phyloP scores from a whole-genome alignment of 1,140 invertebrate genomes.

The Cepaea nemoralis region DNA sequence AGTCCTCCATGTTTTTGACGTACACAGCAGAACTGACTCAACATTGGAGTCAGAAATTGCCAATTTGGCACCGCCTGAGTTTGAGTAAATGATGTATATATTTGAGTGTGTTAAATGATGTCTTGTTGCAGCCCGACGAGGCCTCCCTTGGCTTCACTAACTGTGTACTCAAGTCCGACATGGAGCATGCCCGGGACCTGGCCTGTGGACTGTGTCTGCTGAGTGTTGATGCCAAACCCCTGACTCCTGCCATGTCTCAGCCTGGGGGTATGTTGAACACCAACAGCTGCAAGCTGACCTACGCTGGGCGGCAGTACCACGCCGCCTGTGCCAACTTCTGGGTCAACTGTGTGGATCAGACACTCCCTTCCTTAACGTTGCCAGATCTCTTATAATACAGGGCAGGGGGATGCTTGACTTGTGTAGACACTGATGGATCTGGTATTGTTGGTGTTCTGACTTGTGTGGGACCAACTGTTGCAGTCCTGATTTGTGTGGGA shows the following conservation, averaged over 20 bases:
- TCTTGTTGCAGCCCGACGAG: conserved; percentile 63
- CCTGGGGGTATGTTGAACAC: neutral
- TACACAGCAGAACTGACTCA: too few species aligned
- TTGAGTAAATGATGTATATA: too few species aligned
- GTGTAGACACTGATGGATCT: too few species aligned
- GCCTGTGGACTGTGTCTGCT: conserved; percentile 74
- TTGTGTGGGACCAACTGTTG: too few species aligned
- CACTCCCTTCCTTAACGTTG: conserved; percentile 75
- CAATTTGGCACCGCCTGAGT: too few species aligned
- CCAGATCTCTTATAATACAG: conserved; percentile 61
- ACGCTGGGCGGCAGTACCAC: conserved; percentile 78
- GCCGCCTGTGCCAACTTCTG: conserved; percentile 79
- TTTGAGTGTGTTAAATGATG: conserved; percentile 4
- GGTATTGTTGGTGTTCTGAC: too few species aligned
- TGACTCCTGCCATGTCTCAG: neutral
- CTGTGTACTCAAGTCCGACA: conserved; percentile 60
- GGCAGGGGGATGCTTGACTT: too few species aligned
- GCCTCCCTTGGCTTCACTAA: conserved; percentile 61
- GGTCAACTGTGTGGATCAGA: conserved; percentile 78
- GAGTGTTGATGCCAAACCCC: conserved; percentile 60
- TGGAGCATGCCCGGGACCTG: conserved; percentile 56
- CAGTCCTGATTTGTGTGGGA: too few species aligned
- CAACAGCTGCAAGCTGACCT: conserved; percentile 67
- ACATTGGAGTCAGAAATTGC: too few species aligned
- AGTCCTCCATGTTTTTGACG: too few species aligned